These are phyloP conservation scores for Nansenia antarctica DNA, from an alignment of 2,113 vertebrate genomes.

Conservation along the genomic window DNA sequence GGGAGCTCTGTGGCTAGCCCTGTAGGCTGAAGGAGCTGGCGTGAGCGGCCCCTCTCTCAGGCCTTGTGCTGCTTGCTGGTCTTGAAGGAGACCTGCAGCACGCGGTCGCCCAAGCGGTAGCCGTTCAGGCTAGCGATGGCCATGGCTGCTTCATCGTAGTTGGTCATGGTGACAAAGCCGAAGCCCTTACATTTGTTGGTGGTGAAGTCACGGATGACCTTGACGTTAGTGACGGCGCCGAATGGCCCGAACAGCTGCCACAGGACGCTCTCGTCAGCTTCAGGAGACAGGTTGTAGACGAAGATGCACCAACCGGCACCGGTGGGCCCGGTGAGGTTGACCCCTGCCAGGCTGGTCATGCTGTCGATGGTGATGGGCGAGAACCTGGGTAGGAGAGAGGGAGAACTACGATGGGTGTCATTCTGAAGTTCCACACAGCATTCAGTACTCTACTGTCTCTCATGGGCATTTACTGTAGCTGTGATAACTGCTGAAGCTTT, in stretches of 20 bases:
- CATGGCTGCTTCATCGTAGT: constrained; percentile 97
- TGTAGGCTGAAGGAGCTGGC: constrained; percentile 63
- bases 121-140: constrained; percentile 96
- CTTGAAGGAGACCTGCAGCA: constrained; percentile 98
- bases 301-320: constrained; percentile 96
- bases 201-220: constrained; percentile 96
- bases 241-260: constrained; percentile 99
- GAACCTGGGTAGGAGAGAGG: constrained; percentile 88
- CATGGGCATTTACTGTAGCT: constrained; percentile 35
- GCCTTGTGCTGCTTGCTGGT: constrained; percentile 99
- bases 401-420: constrained; percentile 92
- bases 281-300: constrained; percentile 94
- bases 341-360: constrained; percentile 87
- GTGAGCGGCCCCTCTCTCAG: constrained; percentile 72
- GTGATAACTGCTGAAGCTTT: constrained; percentile 48
- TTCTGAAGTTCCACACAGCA: constrained; percentile 74
- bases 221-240: constrained; percentile 95
- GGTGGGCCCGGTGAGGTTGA: constrained; percentile 83
- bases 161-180: constrained; percentile 98
- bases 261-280: constrained; percentile 94
- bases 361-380: constrained; percentile 91
- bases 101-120: constrained; percentile 92
- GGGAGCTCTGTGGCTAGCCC: constrained; percentile 65
- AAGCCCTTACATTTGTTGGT: constrained; percentile 99
- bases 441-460: constrained; percentile 51